phyloP scores from a whole-genome alignment of 1,140 invertebrate genomes.

The Megalopta genalis region DNA sequence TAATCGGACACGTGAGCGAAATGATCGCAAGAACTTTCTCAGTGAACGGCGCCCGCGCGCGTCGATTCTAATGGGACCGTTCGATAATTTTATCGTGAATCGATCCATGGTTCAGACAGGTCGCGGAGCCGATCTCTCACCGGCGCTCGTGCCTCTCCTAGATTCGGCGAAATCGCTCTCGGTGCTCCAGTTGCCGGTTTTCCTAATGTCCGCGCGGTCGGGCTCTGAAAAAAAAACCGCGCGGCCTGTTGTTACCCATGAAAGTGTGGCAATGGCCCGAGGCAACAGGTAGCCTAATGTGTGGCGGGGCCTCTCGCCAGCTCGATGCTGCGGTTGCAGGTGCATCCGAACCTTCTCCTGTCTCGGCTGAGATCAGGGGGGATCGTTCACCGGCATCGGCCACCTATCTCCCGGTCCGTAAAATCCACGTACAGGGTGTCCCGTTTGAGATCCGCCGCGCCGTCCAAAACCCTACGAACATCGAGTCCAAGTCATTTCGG shows the following conservation, averaged over 20 bases:
- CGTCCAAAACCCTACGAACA: too few species aligned
- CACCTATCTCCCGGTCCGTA: conserved; percentile 24
- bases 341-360: conserved; percentile 25
- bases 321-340: conserved; percentile 25
- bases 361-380: conserved; percentile 19
- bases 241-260: conserved; percentile 25
- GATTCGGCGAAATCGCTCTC: conserved; percentile 48
- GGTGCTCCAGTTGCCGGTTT: conserved; percentile 69
- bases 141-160: conserved; percentile 17
- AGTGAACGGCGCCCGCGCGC: not conserved
- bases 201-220: conserved; percentile 21
- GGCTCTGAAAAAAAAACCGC: conserved; percentile 36
- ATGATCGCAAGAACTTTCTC: not conserved
- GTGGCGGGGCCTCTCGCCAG: not conserved
- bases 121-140: too few species aligned
- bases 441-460: too few species aligned
- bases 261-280: conserved; percentile 57
- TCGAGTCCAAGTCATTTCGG: too few species aligned
- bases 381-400: conserved; percentile 60
- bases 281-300: conserved; percentile 18
- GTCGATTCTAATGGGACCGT: not conserved
- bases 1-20: not conserved
- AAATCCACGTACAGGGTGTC: conserved; percentile 4
- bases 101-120: too few species aligned
- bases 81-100: not conserved